Base-by-base conservation (phyloP, 1,140 invertebrate species). In the Drosophila setifemur region DNA sequence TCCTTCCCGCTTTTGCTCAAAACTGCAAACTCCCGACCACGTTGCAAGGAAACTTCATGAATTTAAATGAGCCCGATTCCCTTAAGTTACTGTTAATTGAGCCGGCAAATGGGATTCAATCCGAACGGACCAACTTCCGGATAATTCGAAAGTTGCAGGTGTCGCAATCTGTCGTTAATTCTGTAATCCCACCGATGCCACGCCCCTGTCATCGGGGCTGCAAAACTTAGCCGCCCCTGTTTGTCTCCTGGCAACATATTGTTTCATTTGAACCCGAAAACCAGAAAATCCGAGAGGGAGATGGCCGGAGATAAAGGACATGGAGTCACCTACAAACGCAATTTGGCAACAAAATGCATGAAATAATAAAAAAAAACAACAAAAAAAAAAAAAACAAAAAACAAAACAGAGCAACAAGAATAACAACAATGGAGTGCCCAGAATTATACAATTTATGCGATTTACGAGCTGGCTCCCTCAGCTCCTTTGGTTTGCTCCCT, bases 371-470 rank as follows among this genome's bases (percentile, higher is more conserved):
- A 55, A 53, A 55, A 64, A 47, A 71, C 43, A 60, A 68, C 50
- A 75, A 29, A 42, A 14, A 16, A 37, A 16, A 39, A 39, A 37
- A 23, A 2, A 23, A 5, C 21, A 12, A 42, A 35, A 42, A 26
- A 48, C 45, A 49, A 28, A 45, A 16, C 48, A 55, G 42, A 39
- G 11, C 33, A 71, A 61, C 48, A 82, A 50, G 39, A 85, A 50
- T 54, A 75, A 76, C 53, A 76, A 61, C 50, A 76, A 82, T 69
- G 68, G 28, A 71, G 49, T 44, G 49, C 48, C 52, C 73, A 86
- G 82, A 86, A 86, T 86, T 86, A 86, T 86, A 86, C 81, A 86
- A 86, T 86, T 86, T 86, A 86, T 86, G 81, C 82, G 81, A 86
- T 86, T 86, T 86, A 86, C 81, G 81, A 86, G 81, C 43, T 23